These are phyloP conservation scores for Camelus bactrianus DNA, from an alignment of 2,113 vertebrate species.

Conservation along the genomic window DNA sequence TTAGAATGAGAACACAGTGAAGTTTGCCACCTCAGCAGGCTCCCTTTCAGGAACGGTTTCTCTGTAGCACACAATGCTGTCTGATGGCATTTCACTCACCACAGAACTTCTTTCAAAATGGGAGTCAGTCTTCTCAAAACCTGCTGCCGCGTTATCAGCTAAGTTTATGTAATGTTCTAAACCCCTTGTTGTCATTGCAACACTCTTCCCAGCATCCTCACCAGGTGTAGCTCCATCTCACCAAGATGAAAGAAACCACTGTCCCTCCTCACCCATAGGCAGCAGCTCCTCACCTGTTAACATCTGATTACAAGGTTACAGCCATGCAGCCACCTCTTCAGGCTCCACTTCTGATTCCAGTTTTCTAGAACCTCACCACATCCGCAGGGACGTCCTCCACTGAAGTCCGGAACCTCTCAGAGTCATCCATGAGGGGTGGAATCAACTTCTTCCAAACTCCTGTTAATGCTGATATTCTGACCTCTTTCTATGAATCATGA, in stretches of 20 bases:
- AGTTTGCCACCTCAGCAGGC: accelerated
- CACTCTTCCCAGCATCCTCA: background rate
- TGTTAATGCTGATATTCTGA: background rate
- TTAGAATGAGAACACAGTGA: background rate
- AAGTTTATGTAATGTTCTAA: background rate
- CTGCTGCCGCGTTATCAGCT: background rate
- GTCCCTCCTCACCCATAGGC: background rate
- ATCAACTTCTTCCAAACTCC: background rate
- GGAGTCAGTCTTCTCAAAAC: background rate
- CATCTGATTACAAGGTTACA: background rate
- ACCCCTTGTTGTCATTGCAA: background rate
- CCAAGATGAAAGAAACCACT: background rate
- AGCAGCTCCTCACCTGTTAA: background rate
- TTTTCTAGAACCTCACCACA: no score
- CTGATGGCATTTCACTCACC: background rate
- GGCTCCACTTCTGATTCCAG: background rate
- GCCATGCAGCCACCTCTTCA: background rate
- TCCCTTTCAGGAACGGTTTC: background rate
- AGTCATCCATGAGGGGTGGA: background rate
- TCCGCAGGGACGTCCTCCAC: background rate
- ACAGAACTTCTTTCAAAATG: background rate
- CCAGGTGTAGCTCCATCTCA: background rate
- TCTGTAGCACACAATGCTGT: background rate
- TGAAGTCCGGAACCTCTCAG: background rate
- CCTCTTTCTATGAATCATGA: background rate